Evolutionary conservation across 1,140 invertebrate genomes (phyloP).

Genomic region (Streblospio benedicti): DNA sequence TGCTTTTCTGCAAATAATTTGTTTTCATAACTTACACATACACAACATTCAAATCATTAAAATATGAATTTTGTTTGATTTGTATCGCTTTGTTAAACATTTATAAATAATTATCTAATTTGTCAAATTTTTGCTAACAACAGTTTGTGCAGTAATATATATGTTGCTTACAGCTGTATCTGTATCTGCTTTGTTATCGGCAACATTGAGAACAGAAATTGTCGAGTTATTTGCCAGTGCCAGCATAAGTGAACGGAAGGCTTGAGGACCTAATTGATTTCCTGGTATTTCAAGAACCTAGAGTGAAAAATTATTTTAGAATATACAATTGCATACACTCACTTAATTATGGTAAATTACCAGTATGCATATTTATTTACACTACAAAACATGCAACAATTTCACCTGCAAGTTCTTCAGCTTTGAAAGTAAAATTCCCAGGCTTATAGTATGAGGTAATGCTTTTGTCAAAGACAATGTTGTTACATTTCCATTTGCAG

Average conservation of each 20-base stretch:
- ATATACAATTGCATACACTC: background rate
- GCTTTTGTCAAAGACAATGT: constrained; percentile 25
- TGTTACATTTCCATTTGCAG: constrained; percentile 26
- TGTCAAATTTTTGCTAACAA: background rate
- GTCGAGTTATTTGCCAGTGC: constrained; percentile 27
- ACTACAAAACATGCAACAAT: background rate
- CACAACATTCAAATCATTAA: background rate
- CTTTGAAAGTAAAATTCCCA: constrained; percentile 22
- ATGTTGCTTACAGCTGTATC: constrained; percentile 31
- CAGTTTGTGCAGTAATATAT: background rate
- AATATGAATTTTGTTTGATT: background rate
- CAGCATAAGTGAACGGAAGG: constrained; percentile 31
- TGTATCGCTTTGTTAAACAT: background rate
- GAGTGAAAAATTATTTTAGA: constrained; percentile 5
- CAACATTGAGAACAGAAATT: constrained; percentile 28
- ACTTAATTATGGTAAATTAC: background rate
- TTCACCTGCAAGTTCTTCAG: constrained; percentile 23
- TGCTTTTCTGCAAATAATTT: constrained; percentile 23
- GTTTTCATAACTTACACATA: background rate
- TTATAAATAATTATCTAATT: background rate
- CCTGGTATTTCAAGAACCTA: constrained; percentile 33
- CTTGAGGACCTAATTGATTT: constrained; percentile 33
- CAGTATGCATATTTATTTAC: background rate
- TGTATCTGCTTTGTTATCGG: constrained; percentile 33
- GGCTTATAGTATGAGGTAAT: constrained; percentile 20